Evolutionary conservation across 1,140 invertebrate genomes (phyloP), one percentile per base, ranked within the genome.

Genomic region (Aleiodes sp.): DNA sequence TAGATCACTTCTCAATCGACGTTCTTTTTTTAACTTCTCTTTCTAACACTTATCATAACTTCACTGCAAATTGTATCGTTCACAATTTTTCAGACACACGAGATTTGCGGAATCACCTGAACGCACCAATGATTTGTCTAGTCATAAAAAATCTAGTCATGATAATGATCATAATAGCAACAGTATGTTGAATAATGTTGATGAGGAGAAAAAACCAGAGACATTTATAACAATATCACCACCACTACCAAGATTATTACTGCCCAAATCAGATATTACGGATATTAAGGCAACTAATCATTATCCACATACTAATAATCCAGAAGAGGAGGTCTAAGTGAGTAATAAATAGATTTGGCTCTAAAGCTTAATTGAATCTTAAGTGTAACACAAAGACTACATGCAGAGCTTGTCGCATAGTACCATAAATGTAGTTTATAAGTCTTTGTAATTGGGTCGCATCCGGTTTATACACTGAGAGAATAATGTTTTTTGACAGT

Each of bases 321-420:
- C 71, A 8, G 69, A 75, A 64, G 76, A 78, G 57, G 70, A 79
- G 29, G 76, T 79, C 4, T 79, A 75, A 72, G 76, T 78, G 37
- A 78, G 76, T 74, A 2, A 21, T 35, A 35, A 2, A 6, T 46
- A 33, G 46, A 31, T 28, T 29, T 35, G 9, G 1, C 16, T 37
- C 60, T 33, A 8, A n/a, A 9, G 19, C 31, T 39, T 37, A 57
- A 31, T 33, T 21, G 52, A 28, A 37, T 39, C 46, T 35, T 35
- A 16, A 67, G 2, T 4, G 46, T 10, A 4, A 6, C 19, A 52
- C 16, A 16, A 52, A 52, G 35, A 10, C 16, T 9, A 41, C 37
- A 43, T 39, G n/a, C n/a, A n/a, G n/a, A n/a, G n/a, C n/a, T n/a
- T n/a, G 41, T 46, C 2, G 9, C 24, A 46, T 46, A 3, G 3